phyloP scores from a whole-genome alignment of 2,797 vertebrate genomes.

The Liasis olivaceus region DNA sequence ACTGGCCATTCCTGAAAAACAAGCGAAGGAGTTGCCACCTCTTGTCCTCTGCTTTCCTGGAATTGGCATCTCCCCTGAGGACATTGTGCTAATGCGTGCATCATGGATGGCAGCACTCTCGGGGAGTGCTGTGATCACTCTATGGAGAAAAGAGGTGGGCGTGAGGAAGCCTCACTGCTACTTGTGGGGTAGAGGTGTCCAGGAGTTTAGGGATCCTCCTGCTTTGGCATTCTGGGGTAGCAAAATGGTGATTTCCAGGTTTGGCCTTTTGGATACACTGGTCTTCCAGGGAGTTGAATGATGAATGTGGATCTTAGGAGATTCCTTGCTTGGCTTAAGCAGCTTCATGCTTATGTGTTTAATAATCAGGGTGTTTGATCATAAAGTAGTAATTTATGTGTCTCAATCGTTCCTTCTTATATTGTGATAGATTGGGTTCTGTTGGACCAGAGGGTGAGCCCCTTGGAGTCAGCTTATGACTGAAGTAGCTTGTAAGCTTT shows the following conservation, averaged over 20 bases:
- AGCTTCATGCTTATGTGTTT: neutral
- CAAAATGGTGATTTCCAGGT: neutral
- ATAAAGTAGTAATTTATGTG: no score
- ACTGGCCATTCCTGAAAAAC: neutral
- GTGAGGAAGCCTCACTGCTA: neutral
- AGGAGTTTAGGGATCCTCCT: neutral
- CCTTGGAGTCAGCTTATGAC: no score
- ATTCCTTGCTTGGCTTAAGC: neutral
- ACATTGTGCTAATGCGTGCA: slow-evolving; percentile 2
- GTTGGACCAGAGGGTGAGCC: no score
- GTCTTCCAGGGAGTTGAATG: neutral
- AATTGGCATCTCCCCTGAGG: slow-evolving; percentile 57
- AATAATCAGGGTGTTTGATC: no score
- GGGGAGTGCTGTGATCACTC: no score
- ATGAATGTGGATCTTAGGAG: neutral
- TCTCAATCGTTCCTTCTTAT: no score
- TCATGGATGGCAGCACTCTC: neutral
- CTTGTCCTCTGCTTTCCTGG: slow-evolving; percentile 55
- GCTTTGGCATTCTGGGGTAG: neutral
- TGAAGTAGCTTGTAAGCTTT: no score
- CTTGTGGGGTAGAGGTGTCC: neutral
- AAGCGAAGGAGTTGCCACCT: neutral
- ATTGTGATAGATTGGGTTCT: no score
- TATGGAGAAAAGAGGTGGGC: neutral
- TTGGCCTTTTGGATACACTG: neutral